These are phyloP conservation scores for Dioctria linearis DNA, from an alignment of 2,888 invertebrate species.

Conservation along the genomic window DNA sequence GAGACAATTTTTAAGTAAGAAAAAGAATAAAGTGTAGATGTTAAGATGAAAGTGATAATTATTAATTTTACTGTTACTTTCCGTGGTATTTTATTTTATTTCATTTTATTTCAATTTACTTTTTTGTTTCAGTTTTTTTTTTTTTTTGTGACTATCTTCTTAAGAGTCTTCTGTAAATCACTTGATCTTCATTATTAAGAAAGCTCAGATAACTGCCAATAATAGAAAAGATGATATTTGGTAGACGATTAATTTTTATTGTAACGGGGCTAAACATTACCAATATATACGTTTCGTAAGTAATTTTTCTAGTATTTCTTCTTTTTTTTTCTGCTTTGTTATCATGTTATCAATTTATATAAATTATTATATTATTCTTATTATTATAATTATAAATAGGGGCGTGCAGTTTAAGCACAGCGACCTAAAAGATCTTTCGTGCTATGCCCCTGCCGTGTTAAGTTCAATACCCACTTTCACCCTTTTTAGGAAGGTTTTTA, in stretches of 20 bases:
- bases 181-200: conserved; percentile 38
- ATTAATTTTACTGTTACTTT: conserved; percentile 34
- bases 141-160: conserved; percentile 29
- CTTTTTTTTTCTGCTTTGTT: neutral
- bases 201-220: conserved; percentile 48
- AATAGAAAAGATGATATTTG: conserved; percentile 26
- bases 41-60: conserved; percentile 44
- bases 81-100: conserved; percentile 35
- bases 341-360: too few species aligned
- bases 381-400: too few species aligned
- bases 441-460: too few species aligned
- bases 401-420: too few species aligned
- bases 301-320: conserved; percentile 29
- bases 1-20: conserved; percentile 27
- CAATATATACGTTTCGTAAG: conserved; percentile 49
- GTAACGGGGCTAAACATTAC: conserved; percentile 48
- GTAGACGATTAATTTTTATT: conserved; percentile 37
- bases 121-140: conserved; percentile 15
- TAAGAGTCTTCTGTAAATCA: conserved; percentile 24
- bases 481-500: too few species aligned
- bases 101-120: neutral
- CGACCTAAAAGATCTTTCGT: too few species aligned
- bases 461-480: too few species aligned
- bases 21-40: conserved; percentile 23
- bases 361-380: too few species aligned